phyloP scores from a whole-genome alignment of 1,140 invertebrate species.

The Danaus melanippus region DNA sequence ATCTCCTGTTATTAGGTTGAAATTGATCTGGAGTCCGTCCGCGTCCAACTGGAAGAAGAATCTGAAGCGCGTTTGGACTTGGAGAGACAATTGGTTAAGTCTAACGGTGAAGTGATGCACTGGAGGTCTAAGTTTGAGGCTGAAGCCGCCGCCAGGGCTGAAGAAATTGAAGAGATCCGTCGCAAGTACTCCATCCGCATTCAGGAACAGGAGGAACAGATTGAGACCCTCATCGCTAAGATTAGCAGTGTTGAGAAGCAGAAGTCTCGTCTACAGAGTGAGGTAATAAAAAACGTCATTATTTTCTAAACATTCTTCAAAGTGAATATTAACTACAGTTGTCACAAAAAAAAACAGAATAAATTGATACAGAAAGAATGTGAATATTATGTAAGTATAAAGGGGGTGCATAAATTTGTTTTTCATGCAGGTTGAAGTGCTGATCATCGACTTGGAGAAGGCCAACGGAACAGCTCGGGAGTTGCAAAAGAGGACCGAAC shows the following conservation, averaged over 20 bases:
- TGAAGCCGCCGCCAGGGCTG: conserved; percentile 89
- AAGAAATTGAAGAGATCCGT: conserved; percentile 94
- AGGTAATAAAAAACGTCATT: conserved; percentile 67
- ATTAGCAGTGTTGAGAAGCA: conserved; percentile 95
- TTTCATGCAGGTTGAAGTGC: conserved; percentile 81
- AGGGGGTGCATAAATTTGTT: no score
- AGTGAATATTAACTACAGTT: no score
- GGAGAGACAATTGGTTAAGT: conserved; percentile 93
- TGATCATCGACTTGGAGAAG: conserved; percentile 98
- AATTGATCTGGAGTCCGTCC: conserved; percentile 92
- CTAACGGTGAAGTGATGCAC: conserved; percentile 88
- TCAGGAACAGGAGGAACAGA: conserved; percentile 96
- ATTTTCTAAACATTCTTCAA: no score
- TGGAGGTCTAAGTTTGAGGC: conserved; percentile 95
- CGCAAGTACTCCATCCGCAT: conserved; percentile 93
- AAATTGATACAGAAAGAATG: no score
- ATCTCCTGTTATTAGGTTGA: conserved; percentile 78
- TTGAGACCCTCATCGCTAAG: conserved; percentile 92
- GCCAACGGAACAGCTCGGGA: conserved; percentile 95
- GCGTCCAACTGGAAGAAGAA: conserved; percentile 95
- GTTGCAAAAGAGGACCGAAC: conserved; percentile 91
- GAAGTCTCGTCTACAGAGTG: conserved; percentile 95
- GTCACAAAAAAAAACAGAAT: no score
- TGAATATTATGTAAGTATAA: no score
- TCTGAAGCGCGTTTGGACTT: conserved; percentile 94